Evolutionary conservation across 2,113 vertebrate genomes (phyloP).

Genomic region (Notothenia coriiceps): DNA sequence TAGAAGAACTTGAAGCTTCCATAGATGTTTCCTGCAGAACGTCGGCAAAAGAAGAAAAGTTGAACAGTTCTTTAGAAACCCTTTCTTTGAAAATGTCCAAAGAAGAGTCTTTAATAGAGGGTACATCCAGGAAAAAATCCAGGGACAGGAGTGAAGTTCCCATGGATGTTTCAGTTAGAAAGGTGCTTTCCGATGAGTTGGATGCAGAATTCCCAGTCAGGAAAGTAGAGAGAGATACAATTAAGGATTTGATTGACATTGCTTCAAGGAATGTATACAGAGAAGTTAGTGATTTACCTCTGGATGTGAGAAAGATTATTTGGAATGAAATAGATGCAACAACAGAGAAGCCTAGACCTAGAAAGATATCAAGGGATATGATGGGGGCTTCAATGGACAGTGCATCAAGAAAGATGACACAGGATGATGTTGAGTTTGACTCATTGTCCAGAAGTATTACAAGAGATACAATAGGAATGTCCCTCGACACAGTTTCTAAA

Average conservation of each 20-base stretch:
- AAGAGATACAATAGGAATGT: slow-evolving; percentile 67
- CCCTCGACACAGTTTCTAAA: slow-evolving; percentile 59
- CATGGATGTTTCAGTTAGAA: slow-evolving; percentile 52
- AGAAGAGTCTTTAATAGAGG: slow-evolving; percentile 51
- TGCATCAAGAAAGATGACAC: slow-evolving; percentile 56
- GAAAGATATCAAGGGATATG: slow-evolving; percentile 64
- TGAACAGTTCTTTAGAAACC: slow-evolving; percentile 52
- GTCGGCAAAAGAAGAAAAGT: slow-evolving; percentile 49
- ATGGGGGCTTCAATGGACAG: slow-evolving; percentile 69
- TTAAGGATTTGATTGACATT: slow-evolving; percentile 59
- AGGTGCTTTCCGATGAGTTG: slow-evolving; percentile 53
- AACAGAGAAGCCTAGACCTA: slow-evolving; percentile 25
- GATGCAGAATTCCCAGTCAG: slow-evolving; percentile 50
- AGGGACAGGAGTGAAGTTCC: slow-evolving; percentile 57
- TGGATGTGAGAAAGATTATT: slow-evolving; percentile 66
- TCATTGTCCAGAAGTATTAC: slow-evolving; percentile 45
- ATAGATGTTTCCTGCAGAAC: slow-evolving; percentile 54
- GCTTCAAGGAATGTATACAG: slow-evolving; percentile 54
- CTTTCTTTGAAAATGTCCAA: slow-evolving; percentile 40
- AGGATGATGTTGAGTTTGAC: slow-evolving; percentile 70
- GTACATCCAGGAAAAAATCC: slow-evolving; percentile 51
- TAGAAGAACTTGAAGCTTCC: slow-evolving; percentile 57
- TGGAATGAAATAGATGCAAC: slow-evolving; percentile 70
- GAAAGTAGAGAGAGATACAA: slow-evolving; percentile 58
- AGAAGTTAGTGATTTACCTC: slow-evolving; percentile 65